Evolutionary conservation across 2,113 vertebrate genomes (phyloP).

Genomic region (Ceyx cyanopectus): DNA sequence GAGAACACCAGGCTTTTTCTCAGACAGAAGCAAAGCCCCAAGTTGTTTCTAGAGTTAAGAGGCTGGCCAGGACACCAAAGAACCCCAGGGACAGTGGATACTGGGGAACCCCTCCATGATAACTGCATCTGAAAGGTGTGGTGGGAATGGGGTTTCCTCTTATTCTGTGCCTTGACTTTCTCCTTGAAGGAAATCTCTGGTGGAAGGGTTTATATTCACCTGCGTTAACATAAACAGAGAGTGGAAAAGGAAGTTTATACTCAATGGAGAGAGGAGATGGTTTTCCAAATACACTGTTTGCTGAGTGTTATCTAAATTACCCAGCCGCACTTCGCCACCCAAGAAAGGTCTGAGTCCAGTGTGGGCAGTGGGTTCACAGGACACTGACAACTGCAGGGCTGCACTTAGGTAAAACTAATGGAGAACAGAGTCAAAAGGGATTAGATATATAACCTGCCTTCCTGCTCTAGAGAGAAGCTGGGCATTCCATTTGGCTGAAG

Average conservation of each 20-base stretch:
- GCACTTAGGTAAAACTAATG: neutral
- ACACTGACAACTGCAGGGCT: neutral
- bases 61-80: rapidly evolving
- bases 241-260: constrained; percentile 16
- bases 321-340: neutral
- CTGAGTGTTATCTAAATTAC: neutral
- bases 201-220: neutral
- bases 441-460: neutral
- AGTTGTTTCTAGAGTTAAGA: rapidly evolving
- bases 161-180: neutral
- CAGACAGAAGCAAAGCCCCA: neutral
- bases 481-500: neutral
- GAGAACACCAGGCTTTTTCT: neutral
- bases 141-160: neutral
- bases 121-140: rapidly evolving
- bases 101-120: rapidly evolving
- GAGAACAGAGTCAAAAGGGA: neutral
- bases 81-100: neutral
- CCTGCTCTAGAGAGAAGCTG: neutral
- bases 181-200: neutral
- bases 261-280: neutral
- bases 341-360: neutral
- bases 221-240: neutral
- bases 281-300: neutral
- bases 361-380: neutral